Evolutionary conservation across 2,797 vertebrate species (phyloP).

Genomic region (Chelon auratus): DNA sequence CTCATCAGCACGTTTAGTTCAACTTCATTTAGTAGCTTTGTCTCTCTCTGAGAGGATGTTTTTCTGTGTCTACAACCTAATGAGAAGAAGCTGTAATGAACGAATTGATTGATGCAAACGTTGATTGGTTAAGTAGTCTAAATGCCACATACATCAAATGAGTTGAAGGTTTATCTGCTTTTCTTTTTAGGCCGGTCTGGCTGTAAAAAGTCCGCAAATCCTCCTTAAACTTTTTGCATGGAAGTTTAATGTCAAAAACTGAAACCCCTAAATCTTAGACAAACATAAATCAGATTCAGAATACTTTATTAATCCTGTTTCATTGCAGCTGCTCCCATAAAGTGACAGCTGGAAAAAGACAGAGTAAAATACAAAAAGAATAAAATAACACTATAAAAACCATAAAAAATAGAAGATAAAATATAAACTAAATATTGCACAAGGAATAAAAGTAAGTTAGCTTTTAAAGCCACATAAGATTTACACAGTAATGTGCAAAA

Average conservation of each 20-base stretch:
- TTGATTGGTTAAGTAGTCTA: background rate
- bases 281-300: too few relatives aligned
- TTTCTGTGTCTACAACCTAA: background rate
- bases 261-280: background rate
- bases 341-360: too few relatives aligned
- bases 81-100: conserved; percentile 34
- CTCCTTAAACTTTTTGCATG: too few relatives aligned
- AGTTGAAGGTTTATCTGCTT: conserved; percentile 7
- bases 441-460: too few relatives aligned
- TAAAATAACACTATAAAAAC: too few relatives aligned
- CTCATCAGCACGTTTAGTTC: background rate
- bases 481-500: too few relatives aligned
- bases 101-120: conserved; percentile 29
- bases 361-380: too few relatives aligned
- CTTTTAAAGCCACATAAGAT: too few relatives aligned
- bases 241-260: background rate
- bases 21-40: background rate
- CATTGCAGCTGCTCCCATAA: too few relatives aligned
- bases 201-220: background rate
- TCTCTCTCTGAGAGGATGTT: background rate
- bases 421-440: too few relatives aligned
- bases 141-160: background rate
- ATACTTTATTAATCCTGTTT: too few relatives aligned
- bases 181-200: background rate
- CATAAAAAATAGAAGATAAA: too few relatives aligned